Base-by-base conservation (phyloP, 2,888 invertebrate genomes). In the Beris chalybata region DNA sequence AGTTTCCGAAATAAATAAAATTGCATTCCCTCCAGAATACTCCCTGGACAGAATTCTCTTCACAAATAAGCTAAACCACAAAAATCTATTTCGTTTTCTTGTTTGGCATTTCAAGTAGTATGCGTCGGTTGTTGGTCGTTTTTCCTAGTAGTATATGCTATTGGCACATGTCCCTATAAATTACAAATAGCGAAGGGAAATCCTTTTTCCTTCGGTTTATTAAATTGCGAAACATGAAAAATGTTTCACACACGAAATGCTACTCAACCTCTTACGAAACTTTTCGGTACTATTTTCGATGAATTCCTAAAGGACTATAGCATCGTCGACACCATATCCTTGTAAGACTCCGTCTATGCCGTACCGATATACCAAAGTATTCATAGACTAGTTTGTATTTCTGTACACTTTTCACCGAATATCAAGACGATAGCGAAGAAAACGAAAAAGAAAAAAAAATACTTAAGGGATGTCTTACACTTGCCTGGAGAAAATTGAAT, bases 181-280 rank as follows among this genome's bases (percentile, higher is more conserved):
- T 48, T 47, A 48, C 31, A 31, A 50, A 59, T 22, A 47, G 13
- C 44, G 31, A 31, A 48, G 13, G 15, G 55, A 67, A 67, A 67
- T 59, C 58, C 65, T 67, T 22, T 22, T 67, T 57, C 59, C 54
- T 45, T 50, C 54, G 64, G 67, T 67, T 67, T 67, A 67, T 67
- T 67, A 67, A 67, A 67, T 67, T 67, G 64, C 67, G 64, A 54
- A 65, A 64, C 64, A 67, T 65, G 67, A 67, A 67, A 67, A 67
- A 67, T 67, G 67, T 67, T 64, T 64, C 59, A 58, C 43, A 64
- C 65, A 59, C 58, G 64, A 67, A 59, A 44, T 43, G 57, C 15
- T 44, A 44, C 29, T 57, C 29, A 57, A 56, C 30, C 29, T n/a
- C 43, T 43, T 13, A 12, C 7, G 57, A 22, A 57, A 45, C 38